Evolutionary conservation across 64 coral and sea anemone species (phyloP).

Genomic region (Trachythela sp.): DNA sequence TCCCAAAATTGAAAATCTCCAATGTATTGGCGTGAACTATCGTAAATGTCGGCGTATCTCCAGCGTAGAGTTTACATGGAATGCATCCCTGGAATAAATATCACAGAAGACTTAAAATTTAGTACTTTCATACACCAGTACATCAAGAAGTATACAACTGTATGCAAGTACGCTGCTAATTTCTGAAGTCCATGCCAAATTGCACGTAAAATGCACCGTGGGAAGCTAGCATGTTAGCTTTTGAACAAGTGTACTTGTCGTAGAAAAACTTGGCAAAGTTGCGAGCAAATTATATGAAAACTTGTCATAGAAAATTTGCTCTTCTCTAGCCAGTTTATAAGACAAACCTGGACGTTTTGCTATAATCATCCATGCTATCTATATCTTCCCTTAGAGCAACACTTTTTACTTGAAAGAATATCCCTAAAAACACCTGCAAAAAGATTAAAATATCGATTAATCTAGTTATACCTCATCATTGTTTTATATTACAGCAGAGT

Average conservation of each 20-base stretch:
- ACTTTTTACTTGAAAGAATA: constrained; percentile 79
- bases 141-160: too few relatives aligned
- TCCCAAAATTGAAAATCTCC: too few relatives aligned
- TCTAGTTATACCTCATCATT: background rate
- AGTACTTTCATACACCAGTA: too few relatives aligned
- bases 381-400: constrained; percentile 80
- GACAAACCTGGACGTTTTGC: background rate
- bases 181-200: too few relatives aligned
- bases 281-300: background rate
- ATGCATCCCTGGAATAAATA: too few relatives aligned
- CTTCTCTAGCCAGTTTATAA: background rate
- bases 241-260: background rate
- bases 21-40: too few relatives aligned
- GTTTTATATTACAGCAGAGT: background rate
- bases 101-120: too few relatives aligned
- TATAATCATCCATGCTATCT: background rate
- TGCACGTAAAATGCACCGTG: too few relatives aligned
- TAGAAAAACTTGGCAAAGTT: background rate
- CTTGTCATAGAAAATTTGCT: background rate
- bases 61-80: too few relatives aligned
- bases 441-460: background rate
- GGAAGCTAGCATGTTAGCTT: too few relatives aligned
- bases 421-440: constrained; percentile 75
- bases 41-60: too few relatives aligned
- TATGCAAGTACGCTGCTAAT: too few relatives aligned